These are phyloP conservation scores for Metellina segmentata DNA, from an alignment of 2,888 invertebrate species.

Conservation along the genomic window DNA sequence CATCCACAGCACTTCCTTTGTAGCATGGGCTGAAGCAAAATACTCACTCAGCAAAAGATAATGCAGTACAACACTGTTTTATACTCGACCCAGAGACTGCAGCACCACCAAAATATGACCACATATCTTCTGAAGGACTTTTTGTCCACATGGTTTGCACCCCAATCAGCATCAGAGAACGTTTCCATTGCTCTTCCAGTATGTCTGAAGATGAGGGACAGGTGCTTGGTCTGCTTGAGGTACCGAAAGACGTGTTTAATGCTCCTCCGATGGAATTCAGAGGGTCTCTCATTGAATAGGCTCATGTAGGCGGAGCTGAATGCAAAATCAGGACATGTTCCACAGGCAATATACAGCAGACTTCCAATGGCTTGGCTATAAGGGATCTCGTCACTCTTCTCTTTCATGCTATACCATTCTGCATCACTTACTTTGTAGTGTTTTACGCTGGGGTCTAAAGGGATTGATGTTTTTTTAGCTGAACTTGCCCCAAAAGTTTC, in stretches of 20 bases:
- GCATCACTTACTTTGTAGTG: background rate
- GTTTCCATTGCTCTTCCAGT: constrained; percentile 60
- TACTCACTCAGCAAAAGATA: too few species aligned
- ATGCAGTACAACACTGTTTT: too few species aligned
- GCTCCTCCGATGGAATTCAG: too few species aligned
- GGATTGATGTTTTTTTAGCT: background rate
- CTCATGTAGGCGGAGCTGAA: constrained; percentile 28
- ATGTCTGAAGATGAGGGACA: constrained; percentile 27
- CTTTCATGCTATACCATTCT: constrained; percentile 10
- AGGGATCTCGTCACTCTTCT: too few species aligned
- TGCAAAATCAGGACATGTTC: constrained; percentile 44
- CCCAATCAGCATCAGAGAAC: too few species aligned
- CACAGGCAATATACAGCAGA: constrained; percentile 38
- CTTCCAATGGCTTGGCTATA: constrained; percentile 47
- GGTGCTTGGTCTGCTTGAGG: constrained; percentile 28
- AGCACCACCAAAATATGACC: too few species aligned
- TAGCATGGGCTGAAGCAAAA: too few species aligned
- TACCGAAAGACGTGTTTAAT: constrained; percentile 57
- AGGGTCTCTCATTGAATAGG: constrained; percentile 48
- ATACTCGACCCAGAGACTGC: too few species aligned
- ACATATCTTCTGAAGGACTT: too few species aligned
- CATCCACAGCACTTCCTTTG: too few species aligned
- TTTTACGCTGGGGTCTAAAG: too few species aligned
- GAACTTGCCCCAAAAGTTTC: background rate
- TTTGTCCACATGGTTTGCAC: too few species aligned